phyloP scores from a whole-genome alignment of 2,888 invertebrate species.

The Machimus atricapillus region DNA sequence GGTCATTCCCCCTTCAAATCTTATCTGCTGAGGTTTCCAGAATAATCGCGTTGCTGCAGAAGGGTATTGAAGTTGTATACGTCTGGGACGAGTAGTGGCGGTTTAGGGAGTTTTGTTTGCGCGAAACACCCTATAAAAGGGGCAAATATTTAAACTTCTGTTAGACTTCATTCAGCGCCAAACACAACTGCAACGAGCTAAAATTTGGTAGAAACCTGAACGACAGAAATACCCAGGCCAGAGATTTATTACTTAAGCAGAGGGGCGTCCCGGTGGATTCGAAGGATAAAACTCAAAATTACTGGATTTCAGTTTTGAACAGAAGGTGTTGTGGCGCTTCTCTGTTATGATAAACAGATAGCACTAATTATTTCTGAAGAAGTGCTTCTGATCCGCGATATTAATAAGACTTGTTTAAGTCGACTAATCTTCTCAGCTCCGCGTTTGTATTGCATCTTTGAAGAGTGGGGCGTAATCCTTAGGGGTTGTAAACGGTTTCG shows the following conservation, averaged over 20 bases:
- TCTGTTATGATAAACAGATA: not conserved
- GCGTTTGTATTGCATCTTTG: not conserved
- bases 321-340: not conserved
- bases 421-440: not conserved
- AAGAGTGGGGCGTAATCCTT: not conserved
- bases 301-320: not conserved
- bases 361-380: conserved; percentile 13
- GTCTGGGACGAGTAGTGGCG: conserved; percentile 17
- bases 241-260: conserved; percentile 21
- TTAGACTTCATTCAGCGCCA: conserved; percentile 32
- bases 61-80: conserved; percentile 12
- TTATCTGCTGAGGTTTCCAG: not conserved
- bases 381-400: not conserved
- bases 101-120: conserved; percentile 19
- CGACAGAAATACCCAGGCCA: conserved; percentile 8
- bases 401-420: not conserved
- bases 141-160: conserved; percentile 40
- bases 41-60: not conserved
- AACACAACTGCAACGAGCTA: conserved; percentile 20
- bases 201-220: not conserved
- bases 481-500: not conserved
- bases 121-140: conserved; percentile 34
- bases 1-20: conserved; percentile 33
- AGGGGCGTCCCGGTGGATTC: not conserved
- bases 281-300: not conserved